Conservation (phyloP, 2,113 vertebrate species). For the Polypterus senegalus region DNA sequence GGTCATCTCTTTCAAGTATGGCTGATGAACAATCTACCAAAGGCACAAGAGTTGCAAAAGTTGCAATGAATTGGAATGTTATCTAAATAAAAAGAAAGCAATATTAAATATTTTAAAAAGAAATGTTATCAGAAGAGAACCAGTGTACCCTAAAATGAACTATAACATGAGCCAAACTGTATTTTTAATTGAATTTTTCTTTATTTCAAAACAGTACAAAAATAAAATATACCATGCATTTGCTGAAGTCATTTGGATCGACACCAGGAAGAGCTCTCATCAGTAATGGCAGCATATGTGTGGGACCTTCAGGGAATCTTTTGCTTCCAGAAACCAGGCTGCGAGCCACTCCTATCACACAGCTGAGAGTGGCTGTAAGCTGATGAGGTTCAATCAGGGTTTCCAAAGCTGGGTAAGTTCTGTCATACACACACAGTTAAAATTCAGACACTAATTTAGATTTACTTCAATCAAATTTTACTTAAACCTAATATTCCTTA, state of each 20-base stretch:
- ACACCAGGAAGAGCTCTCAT: constrained; percentile 95
- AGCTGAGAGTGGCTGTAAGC: constrained; percentile 92
- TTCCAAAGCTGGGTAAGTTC: constrained; percentile 92
- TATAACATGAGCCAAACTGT: background rate
- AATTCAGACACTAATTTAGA: too few species aligned
- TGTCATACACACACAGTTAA: constrained; percentile 24
- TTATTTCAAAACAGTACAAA: background rate
- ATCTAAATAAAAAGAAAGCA: constrained; percentile 54
- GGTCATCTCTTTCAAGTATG: constrained; percentile 78
- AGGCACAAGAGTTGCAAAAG: constrained; percentile 97
- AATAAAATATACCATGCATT: constrained; percentile 79
- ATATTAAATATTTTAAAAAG: background rate
- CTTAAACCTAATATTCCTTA: too few species aligned
- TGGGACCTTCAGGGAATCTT: constrained; percentile 87
- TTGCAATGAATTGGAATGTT: constrained; percentile 98
- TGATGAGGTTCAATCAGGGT: constrained; percentile 95
- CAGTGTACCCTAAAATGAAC: too few species aligned
- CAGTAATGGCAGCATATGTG: constrained; percentile 90
- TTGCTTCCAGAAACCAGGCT: constrained; percentile 79
- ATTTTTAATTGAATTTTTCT: background rate
- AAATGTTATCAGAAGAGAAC: background rate
- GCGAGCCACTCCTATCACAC: constrained; percentile 91
- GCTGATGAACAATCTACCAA: constrained; percentile 95
- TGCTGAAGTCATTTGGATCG: constrained; percentile 97
- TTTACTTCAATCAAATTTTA: too few species aligned